phyloP scores from a whole-genome alignment of 2,797 vertebrate species.

The Anguilla anguilla region DNA sequence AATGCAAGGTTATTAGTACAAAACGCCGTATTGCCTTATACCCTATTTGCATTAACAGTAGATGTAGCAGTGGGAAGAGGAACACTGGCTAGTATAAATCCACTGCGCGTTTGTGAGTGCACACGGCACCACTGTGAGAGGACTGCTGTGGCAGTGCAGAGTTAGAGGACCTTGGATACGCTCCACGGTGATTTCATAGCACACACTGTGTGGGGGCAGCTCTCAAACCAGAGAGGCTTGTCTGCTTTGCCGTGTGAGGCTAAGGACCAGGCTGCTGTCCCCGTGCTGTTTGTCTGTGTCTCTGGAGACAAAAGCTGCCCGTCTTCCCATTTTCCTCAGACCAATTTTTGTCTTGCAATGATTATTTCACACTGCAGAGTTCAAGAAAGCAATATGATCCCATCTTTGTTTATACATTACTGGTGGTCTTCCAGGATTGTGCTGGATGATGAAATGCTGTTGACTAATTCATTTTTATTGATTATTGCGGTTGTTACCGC shows the following conservation, averaged over 20 bases:
- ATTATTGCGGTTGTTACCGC: background rate
- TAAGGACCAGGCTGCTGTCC: background rate
- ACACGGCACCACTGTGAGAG: background rate
- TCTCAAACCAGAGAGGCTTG: background rate
- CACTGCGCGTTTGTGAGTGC: background rate
- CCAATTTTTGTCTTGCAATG: background rate
- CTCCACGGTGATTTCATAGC: background rate
- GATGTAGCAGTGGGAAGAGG: background rate
- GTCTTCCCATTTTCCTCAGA: background rate
- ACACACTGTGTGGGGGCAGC: background rate
- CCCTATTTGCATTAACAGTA: background rate
- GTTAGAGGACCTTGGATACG: background rate
- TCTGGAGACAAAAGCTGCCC: background rate
- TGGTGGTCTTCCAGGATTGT: background rate
- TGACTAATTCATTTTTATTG: background rate
- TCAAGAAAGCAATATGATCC: background rate
- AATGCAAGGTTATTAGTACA: background rate
- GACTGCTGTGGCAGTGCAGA: background rate
- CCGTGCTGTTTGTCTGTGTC: background rate
- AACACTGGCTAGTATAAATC: background rate
- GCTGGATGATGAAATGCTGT: background rate
- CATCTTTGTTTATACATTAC: background rate
- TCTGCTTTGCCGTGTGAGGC: background rate
- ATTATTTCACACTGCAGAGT: background rate
- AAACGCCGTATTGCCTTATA: background rate